Conservation (phyloP, 2,888 invertebrate species). For the Trissolcus japonicus region DNA sequence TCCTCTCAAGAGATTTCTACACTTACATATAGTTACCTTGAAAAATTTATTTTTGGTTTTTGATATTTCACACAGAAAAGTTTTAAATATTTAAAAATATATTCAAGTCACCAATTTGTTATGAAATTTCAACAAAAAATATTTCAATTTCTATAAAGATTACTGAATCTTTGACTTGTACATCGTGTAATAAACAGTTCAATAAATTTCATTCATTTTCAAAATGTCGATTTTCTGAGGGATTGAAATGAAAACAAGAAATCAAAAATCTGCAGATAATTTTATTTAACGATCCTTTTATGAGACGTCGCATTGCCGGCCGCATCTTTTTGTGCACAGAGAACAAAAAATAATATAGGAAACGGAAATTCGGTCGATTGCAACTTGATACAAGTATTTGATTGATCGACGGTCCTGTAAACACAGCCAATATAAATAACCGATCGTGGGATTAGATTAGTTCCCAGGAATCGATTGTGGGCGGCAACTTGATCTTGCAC, state of each 20-base stretch:
- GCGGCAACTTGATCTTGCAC: constrained; percentile 60
- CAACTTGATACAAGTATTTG: constrained; percentile 48
- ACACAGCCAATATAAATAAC: constrained; percentile 25
- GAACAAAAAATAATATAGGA: no score
- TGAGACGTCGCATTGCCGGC: neutral
- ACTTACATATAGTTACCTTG: neutral
- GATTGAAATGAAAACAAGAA: neutral
- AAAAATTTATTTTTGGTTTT: neutral
- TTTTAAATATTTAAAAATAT: no score
- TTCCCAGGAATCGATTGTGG: constrained; percentile 67
- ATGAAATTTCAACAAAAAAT: no score
- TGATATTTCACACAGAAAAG: neutral
- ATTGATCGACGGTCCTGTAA: constrained; percentile 13
- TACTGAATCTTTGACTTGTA: no score
- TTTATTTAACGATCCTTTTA: neutral
- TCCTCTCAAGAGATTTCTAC: neutral
- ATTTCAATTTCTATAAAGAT: no score
- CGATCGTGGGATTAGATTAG: constrained; percentile 32
- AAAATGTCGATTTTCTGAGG: no score
- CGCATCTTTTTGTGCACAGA: constrained; percentile 1
- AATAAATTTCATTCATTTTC: no score
- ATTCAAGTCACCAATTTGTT: no score
- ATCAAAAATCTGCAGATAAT: constrained; percentile 5
- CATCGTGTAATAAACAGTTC: no score
- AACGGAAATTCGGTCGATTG: neutral